Evolutionary conservation across 2,888 invertebrate genomes (phyloP).

Genomic region (Aphodius granarius): DNA sequence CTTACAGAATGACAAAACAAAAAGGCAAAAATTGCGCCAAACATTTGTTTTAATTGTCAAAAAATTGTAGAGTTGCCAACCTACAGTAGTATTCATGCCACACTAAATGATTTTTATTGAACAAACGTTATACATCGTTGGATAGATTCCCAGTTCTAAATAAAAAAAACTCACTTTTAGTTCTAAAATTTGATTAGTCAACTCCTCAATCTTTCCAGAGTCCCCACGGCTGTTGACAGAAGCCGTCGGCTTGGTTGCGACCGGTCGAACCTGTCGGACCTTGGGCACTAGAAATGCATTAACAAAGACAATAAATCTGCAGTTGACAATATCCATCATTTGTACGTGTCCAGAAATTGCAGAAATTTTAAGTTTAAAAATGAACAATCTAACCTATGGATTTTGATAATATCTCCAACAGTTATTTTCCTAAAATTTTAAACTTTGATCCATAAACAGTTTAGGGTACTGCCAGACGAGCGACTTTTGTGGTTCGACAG

Average conservation of each 20-base stretch:
- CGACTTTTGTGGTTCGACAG: no score
- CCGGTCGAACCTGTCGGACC: conserved; percentile 54
- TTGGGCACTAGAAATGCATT: conserved; percentile 52
- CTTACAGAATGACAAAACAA: no score
- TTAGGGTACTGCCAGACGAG: no score
- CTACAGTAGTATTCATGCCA: no score
- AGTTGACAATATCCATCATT: background rate
- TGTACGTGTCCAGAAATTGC: background rate
- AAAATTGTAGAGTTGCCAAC: no score
- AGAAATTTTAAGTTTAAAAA: background rate
- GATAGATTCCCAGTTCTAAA: background rate
- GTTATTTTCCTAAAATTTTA: no score
- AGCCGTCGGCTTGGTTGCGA: conserved; percentile 45
- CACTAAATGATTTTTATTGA: no score
- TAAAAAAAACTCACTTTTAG: conserved; percentile 45
- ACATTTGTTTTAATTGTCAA: no score
- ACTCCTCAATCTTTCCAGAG: conserved; percentile 61
- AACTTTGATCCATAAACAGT: no score
- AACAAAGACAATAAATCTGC: background rate
- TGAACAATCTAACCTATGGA: background rate
- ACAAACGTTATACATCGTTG: background rate
- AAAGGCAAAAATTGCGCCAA: no score
- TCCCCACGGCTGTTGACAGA: conserved; percentile 56
- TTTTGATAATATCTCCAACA: no score
- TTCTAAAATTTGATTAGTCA: conserved; percentile 58